phyloP scores from a whole-genome alignment of 2,888 invertebrate genomes.

The Drosophila bunnanda region DNA sequence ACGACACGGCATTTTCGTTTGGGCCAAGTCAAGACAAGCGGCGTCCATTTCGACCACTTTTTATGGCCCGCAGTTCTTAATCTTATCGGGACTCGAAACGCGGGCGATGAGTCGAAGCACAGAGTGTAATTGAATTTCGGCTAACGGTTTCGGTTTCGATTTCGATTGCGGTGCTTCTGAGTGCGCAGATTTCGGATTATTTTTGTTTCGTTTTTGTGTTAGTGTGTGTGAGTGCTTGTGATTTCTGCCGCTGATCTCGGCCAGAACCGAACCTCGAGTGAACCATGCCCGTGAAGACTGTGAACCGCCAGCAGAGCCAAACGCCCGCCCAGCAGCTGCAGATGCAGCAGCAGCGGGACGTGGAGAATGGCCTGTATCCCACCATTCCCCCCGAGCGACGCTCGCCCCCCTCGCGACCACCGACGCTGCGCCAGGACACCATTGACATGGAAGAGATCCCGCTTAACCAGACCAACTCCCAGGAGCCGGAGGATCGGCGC shows the following conservation, averaged over 20 bases:
- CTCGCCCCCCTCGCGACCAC: slow-evolving; percentile 69
- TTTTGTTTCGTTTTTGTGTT: not conserved
- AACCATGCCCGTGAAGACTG: slow-evolving; percentile 66
- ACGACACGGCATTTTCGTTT: slow-evolving; percentile 16
- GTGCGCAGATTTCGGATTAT: slow-evolving; percentile 8
- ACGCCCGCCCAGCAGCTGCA: slow-evolving; percentile 76
- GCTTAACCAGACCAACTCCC: slow-evolving; percentile 65
- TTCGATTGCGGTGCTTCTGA: slow-evolving; percentile 7
- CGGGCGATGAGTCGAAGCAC: slow-evolving; percentile 59
- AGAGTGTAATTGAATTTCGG: slow-evolving; percentile 47
- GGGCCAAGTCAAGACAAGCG: slow-evolving; percentile 15
- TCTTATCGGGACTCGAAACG: slow-evolving; percentile 67
- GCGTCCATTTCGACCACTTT: slow-evolving; percentile 19
- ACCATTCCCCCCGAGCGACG: slow-evolving; percentile 70
- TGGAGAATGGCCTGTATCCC: slow-evolving; percentile 81
- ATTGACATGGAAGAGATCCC: slow-evolving; percentile 82
- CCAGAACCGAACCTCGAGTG: not conserved
- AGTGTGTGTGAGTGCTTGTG: not conserved
- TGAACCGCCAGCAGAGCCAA: slow-evolving; percentile 66
- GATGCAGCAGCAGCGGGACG: slow-evolving; percentile 70
- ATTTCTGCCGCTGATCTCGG: not conserved
- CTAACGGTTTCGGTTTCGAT: slow-evolving; percentile 20
- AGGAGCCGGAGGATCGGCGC: slow-evolving; percentile 78
- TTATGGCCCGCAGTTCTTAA: slow-evolving; percentile 55
- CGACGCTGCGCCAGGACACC: slow-evolving; percentile 79